Evolutionary conservation across 2,888 invertebrate genomes (phyloP), one percentile per base, ranked within the genome.

Genomic region (Malacosoma neustria): DNA sequence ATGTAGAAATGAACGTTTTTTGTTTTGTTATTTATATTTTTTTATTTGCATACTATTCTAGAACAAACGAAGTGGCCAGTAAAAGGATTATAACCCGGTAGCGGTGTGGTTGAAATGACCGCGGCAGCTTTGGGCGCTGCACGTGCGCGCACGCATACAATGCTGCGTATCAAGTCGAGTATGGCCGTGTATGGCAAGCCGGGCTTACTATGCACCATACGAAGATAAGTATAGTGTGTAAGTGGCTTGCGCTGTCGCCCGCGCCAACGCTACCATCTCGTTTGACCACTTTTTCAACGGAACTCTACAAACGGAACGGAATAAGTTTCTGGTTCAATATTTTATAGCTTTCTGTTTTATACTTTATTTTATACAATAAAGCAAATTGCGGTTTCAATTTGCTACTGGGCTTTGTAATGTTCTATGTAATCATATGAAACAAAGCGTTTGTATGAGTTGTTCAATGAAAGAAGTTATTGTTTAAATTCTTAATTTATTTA

Each of bases 251-350:
- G 61, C 61, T 57, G 46, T 42, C 52, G 61, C 59, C 49, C 56
- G 56, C 58, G 61, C 54, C 60, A 48, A 40, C 49, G 41, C 42
- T 41, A 40, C 38, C 52, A 72, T 59, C 79, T 63, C 50, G 82
- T 70, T 62, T 40, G 60, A 77, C 81, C 57, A 58, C 72, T 84
- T 81, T 72, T 66, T 65, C 57, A 62, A 55, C 55, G 46, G 11
- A 45, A 43, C 40, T 43, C 42, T 49, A n/a, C n/a, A n/a, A n/a
- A n/a, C n/a, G n/a, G n/a, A n/a, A n/a, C 44, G 54, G 48, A 48
- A 51, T 52, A 52, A 54, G 51, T 43, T 43, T 41, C 52, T 49
- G 50, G 53, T 57, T 43, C 46, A 33, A 42, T 38, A 49, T 51
- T 60, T 63, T 60, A 61, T 57, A 48, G 54, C 48, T 48, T 43